Base-by-base conservation (phyloP, 2,113 vertebrate species). In the Xiphophorus hellerii region DNA sequence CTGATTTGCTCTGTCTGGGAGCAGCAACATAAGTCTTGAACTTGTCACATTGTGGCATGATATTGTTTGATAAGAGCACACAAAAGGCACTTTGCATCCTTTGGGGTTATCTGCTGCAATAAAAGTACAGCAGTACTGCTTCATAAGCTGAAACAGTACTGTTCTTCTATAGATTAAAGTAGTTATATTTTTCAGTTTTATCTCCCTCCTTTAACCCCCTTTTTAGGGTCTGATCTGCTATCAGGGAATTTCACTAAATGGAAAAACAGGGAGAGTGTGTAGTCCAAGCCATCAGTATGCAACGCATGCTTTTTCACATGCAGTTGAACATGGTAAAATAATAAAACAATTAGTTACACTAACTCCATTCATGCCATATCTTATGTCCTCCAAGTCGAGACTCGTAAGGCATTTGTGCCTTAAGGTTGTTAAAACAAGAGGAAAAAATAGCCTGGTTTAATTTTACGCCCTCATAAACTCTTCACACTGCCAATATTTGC, bases 41-140 rank as follows among this genome's bases (percentile, higher is more conserved):
- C 74, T 82, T 76, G 77, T 88, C 83, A 85, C 80, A 76, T 74
- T 27, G 63, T 64, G 51, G 74, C 67, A 27, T 71, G 64, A 29
- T 48, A 63, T 69, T 86, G 78, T 84, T 75, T 84, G 82, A 86
- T 90, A 81, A 86, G 79, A 86, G 75, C 60, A 78, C 60, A 61
- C 17, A 51, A 66, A 76, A 85, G 83, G 80, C 79, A 84, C 81
- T 69, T 72, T 10, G 67, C 68, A 76, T 73, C 51, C 30, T 61
- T 73, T 62, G 48, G 73, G 78, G 76, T 66, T 58, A 84, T 83
- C 42, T 66, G 39, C 51, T 73, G 76, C 62, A 62, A 33, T 48
- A 27, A 68, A 77, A 71, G 60, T 82, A 62, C 22, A 84, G 64
- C 71, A 66, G 39, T 42, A 74, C 77, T 73, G 33, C 66, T 70